Conservation (phyloP, 2,888 invertebrate species). For the Synergus gifuensis region DNA sequence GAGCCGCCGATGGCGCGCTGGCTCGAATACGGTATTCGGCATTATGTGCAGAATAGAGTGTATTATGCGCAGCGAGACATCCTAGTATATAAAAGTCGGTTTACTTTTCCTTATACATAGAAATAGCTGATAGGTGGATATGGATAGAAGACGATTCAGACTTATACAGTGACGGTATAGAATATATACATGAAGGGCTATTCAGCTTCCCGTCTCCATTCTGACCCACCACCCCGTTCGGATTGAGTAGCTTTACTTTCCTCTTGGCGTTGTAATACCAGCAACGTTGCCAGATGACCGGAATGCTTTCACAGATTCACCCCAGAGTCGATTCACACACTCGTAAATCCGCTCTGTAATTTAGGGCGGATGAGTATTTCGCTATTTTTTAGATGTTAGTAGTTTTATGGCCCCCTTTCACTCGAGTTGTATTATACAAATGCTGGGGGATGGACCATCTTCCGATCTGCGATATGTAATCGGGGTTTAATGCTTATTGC, state of each 20-base stretch:
- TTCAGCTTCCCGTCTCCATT: constrained; percentile 63
- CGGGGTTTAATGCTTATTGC: background rate
- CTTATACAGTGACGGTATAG: constrained; percentile 40
- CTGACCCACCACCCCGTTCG: constrained; percentile 45
- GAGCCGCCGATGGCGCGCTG: constrained; percentile 55
- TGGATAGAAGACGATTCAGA: constrained; percentile 44
- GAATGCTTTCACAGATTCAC: constrained; percentile 22
- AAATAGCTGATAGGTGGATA: constrained; percentile 52
- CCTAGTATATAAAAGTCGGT: constrained; percentile 72
- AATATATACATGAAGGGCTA: constrained; percentile 52
- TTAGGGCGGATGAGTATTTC: constrained; percentile 33
- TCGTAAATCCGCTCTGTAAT: constrained; percentile 24
- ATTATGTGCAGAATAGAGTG: constrained; percentile 66
- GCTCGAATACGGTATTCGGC: constrained; percentile 60
- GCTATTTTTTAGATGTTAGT: constrained; percentile 22
- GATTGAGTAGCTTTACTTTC: constrained; percentile 58
- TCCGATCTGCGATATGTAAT: background rate
- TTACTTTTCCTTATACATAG: constrained; percentile 69
- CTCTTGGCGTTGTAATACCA: constrained; percentile 46
- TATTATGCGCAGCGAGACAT: constrained; percentile 67
- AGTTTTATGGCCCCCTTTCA: constrained; percentile 21
- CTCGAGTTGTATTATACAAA: constrained; percentile 24
- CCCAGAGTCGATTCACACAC: constrained; percentile 31
- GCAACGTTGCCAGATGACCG: constrained; percentile 36
- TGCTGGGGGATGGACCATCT: constrained; percentile 5